Evolutionary conservation across 2,797 vertebrate species (phyloP).

Genomic region (Hippocampus kuda): DNA sequence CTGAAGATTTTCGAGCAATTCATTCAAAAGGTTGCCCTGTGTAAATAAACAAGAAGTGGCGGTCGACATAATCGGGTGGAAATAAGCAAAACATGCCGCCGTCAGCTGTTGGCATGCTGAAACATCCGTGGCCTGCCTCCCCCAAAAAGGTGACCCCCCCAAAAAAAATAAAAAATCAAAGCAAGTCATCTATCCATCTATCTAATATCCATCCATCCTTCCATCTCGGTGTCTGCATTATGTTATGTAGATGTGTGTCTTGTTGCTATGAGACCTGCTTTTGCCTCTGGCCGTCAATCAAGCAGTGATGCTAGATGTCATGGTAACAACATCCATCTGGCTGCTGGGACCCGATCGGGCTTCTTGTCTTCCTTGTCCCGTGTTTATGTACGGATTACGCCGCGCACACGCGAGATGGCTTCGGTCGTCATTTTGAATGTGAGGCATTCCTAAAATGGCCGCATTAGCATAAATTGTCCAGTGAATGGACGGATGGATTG

Average conservation of each 20-base stretch:
- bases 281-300: conserved; percentile 39
- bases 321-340: conserved; percentile 42
- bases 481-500: too few species aligned
- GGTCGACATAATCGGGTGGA: neutral
- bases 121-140: too few species aligned
- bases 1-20: neutral
- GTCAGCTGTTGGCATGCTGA: neutral
- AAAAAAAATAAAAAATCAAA: neutral
- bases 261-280: conserved; percentile 32
- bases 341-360: conserved; percentile 39
- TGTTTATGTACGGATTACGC: conserved; percentile 66
- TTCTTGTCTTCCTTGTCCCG: conserved; percentile 55
- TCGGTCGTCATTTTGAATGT: neutral
- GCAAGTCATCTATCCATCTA: neutral
- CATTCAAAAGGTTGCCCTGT: neutral
- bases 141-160: too few species aligned
- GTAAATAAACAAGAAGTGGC: neutral
- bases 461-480: too few species aligned
- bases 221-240: neutral
- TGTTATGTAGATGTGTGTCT: conserved; percentile 1
- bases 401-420: conserved; percentile 26
- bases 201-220: neutral
- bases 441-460: neutral
- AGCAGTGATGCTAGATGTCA: conserved; percentile 19
- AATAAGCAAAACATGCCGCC: neutral